Evolutionary conservation across 2,113 vertebrate genomes (phyloP), one percentile per base, ranked within the genome.

Genomic region (Vidua macroura): DNA sequence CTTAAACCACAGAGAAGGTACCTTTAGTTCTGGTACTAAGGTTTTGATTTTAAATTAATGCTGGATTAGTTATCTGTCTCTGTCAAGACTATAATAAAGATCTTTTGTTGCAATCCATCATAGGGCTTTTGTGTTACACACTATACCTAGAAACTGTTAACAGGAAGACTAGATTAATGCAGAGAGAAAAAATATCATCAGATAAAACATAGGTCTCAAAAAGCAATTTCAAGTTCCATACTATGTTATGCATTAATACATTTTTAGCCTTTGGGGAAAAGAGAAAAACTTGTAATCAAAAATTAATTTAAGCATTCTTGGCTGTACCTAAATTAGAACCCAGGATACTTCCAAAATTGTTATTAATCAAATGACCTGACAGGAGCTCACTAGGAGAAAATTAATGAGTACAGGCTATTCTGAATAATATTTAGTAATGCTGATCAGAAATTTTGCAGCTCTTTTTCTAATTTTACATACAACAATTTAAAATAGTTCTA

Each of bases 71-170:
- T 91, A 91, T 95, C 86, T 83, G 75, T 94, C 88, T 92, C 77
- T 92, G 94, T 94, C 91, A 96, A 49, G 94, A 66, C 86, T 90
- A 28, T 52, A 95, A 97, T 83, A 97, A 96, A 97, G 85, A 78
- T 90, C 93, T 96, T 96, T 93, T 96, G 95, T 96, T 96, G 72
- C 87, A 75, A 83, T 96, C 86, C 75, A 70, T 95, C 95, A 94
- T 49, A 72, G 83, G 67, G 79, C 91, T 95, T 97, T 97, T 95
- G 93, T 96, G 66, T 94, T 94, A 46, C 11, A 49, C 80, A 74
- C 85, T n/a, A 17, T 95, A 78, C 10, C 16, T 43, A 92, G 80
- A 83, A 92, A 48, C 90, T 89, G 79, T 89, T 96, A 88, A 76
- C 59, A 74, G 85, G 73, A 80, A 90, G 82, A 84, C 81, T 56